Conservation (phyloP, 2,888 invertebrate genomes). For the Diaprepes abbreviatus region DNA sequence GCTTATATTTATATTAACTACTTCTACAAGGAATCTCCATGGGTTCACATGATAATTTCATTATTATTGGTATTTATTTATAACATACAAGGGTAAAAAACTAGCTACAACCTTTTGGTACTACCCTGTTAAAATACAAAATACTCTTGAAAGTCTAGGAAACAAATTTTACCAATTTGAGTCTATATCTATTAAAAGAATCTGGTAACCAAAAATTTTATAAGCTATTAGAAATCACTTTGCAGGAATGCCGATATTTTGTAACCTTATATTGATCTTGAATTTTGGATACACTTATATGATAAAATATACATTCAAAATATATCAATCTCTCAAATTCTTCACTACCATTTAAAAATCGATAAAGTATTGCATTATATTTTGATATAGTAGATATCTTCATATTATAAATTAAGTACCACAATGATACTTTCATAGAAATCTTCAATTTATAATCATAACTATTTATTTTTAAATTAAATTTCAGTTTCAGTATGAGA, state of each 20-base stretch:
- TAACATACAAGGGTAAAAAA: neutral
- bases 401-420: too few species aligned
- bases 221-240: too few species aligned
- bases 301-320: neutral
- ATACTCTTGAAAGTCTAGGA: neutral
- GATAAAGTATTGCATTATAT: too few species aligned
- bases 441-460: neutral
- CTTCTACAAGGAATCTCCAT: neutral
- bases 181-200: too few species aligned
- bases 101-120: neutral
- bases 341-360: neutral
- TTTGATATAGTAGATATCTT: too few species aligned
- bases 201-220: too few species aligned
- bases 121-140: neutral
- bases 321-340: too few species aligned
- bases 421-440: too few species aligned
- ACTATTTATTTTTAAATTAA: constrained; percentile 42
- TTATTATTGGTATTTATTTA: neutral
- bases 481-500: constrained; percentile 61
- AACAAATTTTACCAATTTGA: neutral
- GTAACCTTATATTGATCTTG: neutral
- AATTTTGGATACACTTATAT: neutral
- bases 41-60: neutral
- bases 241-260: too few species aligned
- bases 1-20: neutral